Percentiles rank a stretch among this genome's conserved stretches.
These are phyloP conservation scores for Cylindroiulus punctatus DNA, from an alignment of 2,888 invertebrate genomes.

Conservation along the genomic window DNA sequence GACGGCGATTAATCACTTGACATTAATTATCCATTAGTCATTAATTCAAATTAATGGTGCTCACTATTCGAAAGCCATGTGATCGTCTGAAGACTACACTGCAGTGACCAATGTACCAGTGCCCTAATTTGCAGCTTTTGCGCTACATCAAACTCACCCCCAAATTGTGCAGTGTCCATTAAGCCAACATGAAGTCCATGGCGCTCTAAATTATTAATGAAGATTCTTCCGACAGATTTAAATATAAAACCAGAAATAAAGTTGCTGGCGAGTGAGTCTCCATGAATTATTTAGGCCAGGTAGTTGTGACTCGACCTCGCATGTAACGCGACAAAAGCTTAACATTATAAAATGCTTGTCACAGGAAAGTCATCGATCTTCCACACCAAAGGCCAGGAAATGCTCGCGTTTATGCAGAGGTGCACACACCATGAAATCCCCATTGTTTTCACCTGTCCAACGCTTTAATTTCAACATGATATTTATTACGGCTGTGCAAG, in stretches of 20 bases:
- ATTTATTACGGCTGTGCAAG: neutral
- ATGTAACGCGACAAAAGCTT: constrained; percentile 26
- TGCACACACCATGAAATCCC: constrained; percentile 24
- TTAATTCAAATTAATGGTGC: neutral
- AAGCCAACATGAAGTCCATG: neutral
- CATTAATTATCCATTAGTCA: neutral
- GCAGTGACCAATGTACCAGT: neutral
- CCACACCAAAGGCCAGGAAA: constrained; percentile 10
- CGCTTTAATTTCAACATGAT: constrained; percentile 10
- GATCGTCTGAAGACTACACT: neutral
- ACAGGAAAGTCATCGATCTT: constrained; percentile 41
- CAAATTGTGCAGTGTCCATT: neutral
- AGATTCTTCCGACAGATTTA: constrained; percentile 3
- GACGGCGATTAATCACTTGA: neutral
- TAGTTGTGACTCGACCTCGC: neutral
- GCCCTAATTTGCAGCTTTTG: neutral
- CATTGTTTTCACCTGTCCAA: constrained; percentile 39
- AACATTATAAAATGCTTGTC: constrained; percentile 34
- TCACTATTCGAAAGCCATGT: neutral
- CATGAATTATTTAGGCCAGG: constrained; percentile 36
- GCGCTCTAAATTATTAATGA: neutral
- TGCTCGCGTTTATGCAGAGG: neutral
- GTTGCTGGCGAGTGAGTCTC: constrained; percentile 16
- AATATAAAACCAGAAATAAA: neutral
- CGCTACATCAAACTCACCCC: neutral